Conservation (phyloP, 1,140 invertebrate genomes). For the Drosophila sp. region DNA sequence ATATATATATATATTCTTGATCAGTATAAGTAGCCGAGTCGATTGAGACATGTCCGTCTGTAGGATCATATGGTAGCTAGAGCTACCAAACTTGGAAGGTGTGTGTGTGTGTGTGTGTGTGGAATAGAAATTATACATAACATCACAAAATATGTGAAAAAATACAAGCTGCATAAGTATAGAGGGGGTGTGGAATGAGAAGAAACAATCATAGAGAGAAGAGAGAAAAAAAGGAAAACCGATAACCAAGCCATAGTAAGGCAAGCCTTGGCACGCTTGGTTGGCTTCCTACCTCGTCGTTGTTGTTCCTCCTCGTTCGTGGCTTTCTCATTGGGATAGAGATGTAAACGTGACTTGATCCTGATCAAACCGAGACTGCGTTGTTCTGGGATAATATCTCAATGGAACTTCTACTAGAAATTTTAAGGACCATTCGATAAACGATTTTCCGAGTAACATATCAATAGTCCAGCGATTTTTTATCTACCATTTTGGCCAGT, state of each 20-base stretch:
- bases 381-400: no score
- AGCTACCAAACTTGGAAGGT: background rate
- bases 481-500: no score
- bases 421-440: no score
- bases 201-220: background rate
- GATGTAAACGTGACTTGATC: slow-evolving; percentile 5
- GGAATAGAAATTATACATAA: slow-evolving; percentile 10
- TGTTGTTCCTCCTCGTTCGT: background rate
- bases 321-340: background rate
- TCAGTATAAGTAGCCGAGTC: no score
- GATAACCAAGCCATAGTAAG: slow-evolving; percentile 16
- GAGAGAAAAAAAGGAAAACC: slow-evolving; percentile 2
- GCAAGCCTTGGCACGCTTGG: slow-evolving; percentile 16
- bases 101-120: background rate
- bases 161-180: background rate
- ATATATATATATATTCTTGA: no score
- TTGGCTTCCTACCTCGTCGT: background rate
- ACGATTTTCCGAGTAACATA: no score
- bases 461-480: no score
- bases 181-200: background rate
- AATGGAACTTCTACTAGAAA: no score
- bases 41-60: no score
- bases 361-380: background rate
- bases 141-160: background rate
- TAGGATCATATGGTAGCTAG: no score